These are phyloP conservation scores for human DNA, from an alignment of 2,113 vertebrate genomes.

Conservation along the genomic window DNA sequence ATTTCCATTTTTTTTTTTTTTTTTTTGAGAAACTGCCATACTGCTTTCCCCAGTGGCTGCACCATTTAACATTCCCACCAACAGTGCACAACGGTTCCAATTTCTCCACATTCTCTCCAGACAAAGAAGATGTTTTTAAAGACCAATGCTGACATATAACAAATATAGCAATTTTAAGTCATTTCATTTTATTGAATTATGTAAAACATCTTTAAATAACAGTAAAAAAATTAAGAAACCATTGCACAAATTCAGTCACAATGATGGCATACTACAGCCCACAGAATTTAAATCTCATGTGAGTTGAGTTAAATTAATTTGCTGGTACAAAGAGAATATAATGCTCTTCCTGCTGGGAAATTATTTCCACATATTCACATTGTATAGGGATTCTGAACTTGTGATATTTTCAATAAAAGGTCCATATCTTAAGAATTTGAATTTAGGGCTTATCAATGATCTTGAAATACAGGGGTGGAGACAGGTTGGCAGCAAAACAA, in stretches of 20 bases:
- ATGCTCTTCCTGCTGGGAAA: neutral
- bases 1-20: neutral
- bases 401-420: neutral
- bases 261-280: neutral
- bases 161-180: neutral
- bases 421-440: neutral
- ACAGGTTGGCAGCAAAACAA: neutral
- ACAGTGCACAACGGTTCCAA: rapidly evolving
- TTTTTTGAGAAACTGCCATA: neutral
- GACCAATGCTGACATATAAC: neutral
- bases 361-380: rapidly evolving
- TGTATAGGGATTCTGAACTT: neutral
- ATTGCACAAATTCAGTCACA: neutral
- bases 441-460: neutral
- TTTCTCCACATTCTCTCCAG: neutral
- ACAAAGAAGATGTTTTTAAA: neutral
- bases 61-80: neutral
- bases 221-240: neutral
- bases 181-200: slow-evolving; percentile 68
- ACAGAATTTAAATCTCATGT: neutral
- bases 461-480: neutral
- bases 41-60: neutral
- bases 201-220: slow-evolving; percentile 31
- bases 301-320: neutral
- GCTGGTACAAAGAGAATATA: neutral